Conservation (phyloP, 2,113 vertebrate species). For the Nibea albiflora region DNA sequence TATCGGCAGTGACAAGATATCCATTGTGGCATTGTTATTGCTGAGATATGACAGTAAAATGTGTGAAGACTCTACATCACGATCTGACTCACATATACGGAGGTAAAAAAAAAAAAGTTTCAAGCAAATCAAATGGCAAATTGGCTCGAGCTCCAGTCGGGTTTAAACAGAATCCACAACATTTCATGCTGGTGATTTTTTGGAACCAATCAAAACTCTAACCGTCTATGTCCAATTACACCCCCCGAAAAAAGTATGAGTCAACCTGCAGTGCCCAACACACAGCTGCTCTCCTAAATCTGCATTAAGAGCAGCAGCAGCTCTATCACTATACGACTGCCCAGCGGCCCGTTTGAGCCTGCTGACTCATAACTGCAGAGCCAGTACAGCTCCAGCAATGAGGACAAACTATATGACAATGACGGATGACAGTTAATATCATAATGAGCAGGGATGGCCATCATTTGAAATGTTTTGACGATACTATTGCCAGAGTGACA, state of each 20-base stretch:
- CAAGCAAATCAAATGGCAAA: constrained; percentile 14
- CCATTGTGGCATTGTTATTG: neutral
- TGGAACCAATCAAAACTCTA: constrained; percentile 30
- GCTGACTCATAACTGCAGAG: constrained; percentile 66
- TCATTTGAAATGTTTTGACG: neutral
- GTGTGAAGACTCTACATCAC: neutral
- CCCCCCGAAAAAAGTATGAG: constrained; percentile 30
- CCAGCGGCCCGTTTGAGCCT: constrained; percentile 34
- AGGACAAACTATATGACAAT: constrained; percentile 22
- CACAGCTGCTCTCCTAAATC: constrained; percentile 48
- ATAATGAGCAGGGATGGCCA: neutral
- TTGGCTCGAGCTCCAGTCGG: neutral
- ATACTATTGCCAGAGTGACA: neutral
- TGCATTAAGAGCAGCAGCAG: constrained; percentile 48
- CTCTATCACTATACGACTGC: constrained; percentile 24
- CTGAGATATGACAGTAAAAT: constrained; percentile 6
- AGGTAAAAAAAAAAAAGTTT: neutral
- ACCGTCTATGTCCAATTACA: constrained; percentile 34
- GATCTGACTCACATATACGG: neutral
- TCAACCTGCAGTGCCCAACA: constrained; percentile 43
- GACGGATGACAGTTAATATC: constrained; percentile 35
- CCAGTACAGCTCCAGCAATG: constrained; percentile 15
- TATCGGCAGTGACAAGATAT: neutral
- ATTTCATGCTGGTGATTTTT: neutral
- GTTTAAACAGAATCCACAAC: constrained; percentile 17